Evolutionary conservation across 1,140 invertebrate genomes (phyloP), one percentile per base, ranked within the genome.

Genomic region (Hyles vespertilio): DNA sequence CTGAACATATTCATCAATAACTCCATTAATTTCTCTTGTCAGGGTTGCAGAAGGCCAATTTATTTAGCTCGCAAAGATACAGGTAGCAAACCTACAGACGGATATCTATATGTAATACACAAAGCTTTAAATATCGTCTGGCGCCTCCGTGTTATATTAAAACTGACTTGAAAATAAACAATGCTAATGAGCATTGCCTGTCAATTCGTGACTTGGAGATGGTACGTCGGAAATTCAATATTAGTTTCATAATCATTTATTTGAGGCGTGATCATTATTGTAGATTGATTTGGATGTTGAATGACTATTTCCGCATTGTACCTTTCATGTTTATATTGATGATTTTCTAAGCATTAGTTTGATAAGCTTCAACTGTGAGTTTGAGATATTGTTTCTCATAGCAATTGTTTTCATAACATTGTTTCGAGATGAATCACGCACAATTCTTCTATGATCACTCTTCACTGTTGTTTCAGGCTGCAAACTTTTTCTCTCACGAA

Each of bases 171-270:
- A 76, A 77, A 80, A 75, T 74, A 82, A 83, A 85, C 77, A 85
- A 84, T 77, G 59, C 71, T 86, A 84, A 87, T 84, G 79, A 83
- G 72, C 72, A 72, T 75, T 81, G 79, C 79, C 84, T 76, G 72
- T 87, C 81, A 82, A 79, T 74, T 76, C 78, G 74, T 83, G 79
- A 85, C 76, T 73, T 62, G 58, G 61, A 56, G 60, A 69, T 59
- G 59, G 57, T 56, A 55, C 58, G 51, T 50, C 33, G 33, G 45
- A 51, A 67, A 57, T 60, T 74, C 67, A 69, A 71, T 80, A 79
- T 77, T 70, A 76, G 72, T 79, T 84, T 80, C 77, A 81, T 68
- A 83, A 81, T 74, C 70, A 78, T 83, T 80, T 82, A 77, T 81
- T 80, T 75, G 69, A 81, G 59, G 67, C 67, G 74, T 72, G 70